phyloP scores from a whole-genome alignment of 2,113 vertebrate genomes.

The Callospermophilus lateralis region DNA sequence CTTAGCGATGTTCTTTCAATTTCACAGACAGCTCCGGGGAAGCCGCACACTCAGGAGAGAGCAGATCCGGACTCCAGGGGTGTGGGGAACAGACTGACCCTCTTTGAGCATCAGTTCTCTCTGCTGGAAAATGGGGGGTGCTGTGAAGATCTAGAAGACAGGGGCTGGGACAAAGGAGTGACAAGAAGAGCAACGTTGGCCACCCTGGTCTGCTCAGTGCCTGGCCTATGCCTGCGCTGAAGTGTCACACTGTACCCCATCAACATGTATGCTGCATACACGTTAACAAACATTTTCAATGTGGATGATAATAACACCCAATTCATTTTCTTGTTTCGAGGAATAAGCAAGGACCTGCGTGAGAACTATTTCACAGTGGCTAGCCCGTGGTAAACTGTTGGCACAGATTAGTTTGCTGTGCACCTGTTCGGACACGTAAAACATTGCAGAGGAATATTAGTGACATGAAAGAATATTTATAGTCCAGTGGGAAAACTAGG shows the following conservation, averaged over 20 bases:
- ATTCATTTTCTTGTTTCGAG: background rate
- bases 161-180: background rate
- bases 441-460: background rate
- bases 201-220: background rate
- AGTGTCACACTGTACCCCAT: background rate
- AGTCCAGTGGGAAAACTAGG: background rate
- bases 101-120: background rate
- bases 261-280: background rate
- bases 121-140: background rate
- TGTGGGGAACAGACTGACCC: no score
- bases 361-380: background rate
- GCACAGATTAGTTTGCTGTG: background rate
- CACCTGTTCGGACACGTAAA: background rate
- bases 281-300: background rate
- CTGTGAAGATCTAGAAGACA: background rate
- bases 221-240: no score
- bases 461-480: background rate
- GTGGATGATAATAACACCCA: background rate
- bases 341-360: background rate
- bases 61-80: background rate
- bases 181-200: background rate
- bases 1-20: background rate
- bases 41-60: accelerated
- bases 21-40: background rate
- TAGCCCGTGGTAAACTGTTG: background rate